Evolutionary conservation across 2,888 invertebrate genomes (phyloP).

Genomic region (Drosophila nigritarsus): DNA sequence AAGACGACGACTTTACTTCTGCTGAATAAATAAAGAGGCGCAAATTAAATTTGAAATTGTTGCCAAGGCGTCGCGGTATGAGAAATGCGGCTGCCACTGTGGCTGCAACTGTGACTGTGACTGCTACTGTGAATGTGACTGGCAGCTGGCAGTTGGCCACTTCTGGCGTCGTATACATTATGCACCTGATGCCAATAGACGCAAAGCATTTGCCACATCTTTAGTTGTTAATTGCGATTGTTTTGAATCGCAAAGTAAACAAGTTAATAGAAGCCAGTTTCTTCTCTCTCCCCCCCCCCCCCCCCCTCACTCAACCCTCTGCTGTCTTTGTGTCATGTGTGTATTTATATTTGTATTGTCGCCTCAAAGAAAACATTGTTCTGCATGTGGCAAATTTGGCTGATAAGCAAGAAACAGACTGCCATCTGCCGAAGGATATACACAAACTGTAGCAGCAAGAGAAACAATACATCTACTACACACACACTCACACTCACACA

Average conservation of each 20-base stretch:
- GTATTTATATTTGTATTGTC: not conserved
- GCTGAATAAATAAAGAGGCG: slow-evolving; percentile 70
- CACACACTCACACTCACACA: not conserved
- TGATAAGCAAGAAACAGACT: slow-evolving; percentile 20
- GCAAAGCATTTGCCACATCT: slow-evolving; percentile 15
- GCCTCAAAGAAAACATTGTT: slow-evolving; percentile 4
- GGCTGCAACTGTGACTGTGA: not conserved
- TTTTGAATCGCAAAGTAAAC: slow-evolving; percentile 31
- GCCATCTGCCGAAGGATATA: slow-evolving; percentile 61
- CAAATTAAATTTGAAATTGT: slow-evolving; percentile 72
- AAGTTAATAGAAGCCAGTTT: slow-evolving; percentile 33
- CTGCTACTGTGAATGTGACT: slow-evolving; percentile 1
- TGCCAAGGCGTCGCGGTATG: slow-evolving; percentile 17
- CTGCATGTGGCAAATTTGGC: not conserved
- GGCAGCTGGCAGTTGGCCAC: not conserved
- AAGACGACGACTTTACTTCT: slow-evolving; percentile 35
- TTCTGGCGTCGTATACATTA: slow-evolving; percentile 23
- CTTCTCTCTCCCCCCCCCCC: accelerated
- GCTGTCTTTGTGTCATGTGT: not conserved
- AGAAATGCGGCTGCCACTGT: not conserved
- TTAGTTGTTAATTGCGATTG: slow-evolving; percentile 32
- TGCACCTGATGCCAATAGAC: slow-evolving; percentile 33
- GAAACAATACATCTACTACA: slow-evolving; percentile 12
- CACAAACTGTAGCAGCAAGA: slow-evolving; percentile 38
- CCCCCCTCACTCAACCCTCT: not conserved